These are phyloP conservation scores for Pagrus major DNA, from an alignment of 2,113 vertebrate species.

Conservation along the genomic window DNA sequence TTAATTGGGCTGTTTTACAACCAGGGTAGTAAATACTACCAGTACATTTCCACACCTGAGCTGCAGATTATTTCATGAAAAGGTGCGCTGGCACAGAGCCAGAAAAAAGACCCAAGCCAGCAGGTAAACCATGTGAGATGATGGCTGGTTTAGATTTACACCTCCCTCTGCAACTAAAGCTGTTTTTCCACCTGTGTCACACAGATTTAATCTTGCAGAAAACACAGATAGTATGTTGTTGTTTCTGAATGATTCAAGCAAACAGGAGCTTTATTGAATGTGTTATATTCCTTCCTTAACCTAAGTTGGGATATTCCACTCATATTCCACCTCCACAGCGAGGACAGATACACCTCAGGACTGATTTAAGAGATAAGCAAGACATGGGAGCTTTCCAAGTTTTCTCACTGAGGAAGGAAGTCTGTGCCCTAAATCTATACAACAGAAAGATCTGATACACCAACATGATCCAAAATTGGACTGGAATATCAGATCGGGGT, in stretches of 20 bases:
- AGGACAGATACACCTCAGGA: background rate
- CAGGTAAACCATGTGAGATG: background rate
- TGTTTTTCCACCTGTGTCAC: constrained; percentile 36
- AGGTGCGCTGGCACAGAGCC: background rate
- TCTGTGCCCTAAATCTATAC: background rate
- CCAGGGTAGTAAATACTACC: background rate
- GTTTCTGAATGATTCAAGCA: background rate
- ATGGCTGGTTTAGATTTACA: constrained; percentile 57
- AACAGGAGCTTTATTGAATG: background rate
- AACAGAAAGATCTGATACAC: background rate
- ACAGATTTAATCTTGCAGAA: constrained; percentile 52
- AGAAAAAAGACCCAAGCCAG: constrained; percentile 19
- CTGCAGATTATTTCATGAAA: constrained; percentile 6
- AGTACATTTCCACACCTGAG: constrained; percentile 20
- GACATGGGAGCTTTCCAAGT: background rate
- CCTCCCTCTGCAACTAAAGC: constrained; percentile 8
- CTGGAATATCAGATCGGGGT: background rate
- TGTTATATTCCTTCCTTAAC: background rate
- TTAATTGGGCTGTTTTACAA: background rate
- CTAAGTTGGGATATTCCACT: background rate
- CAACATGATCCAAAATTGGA: background rate
- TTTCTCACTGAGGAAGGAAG: background rate
- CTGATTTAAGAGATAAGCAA: background rate
- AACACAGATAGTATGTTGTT: background rate
- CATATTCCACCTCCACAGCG: background rate